These are phyloP conservation scores for Sphyrna mokarran DNA, from an alignment of 2,113 vertebrate species.

Conservation along the genomic window DNA sequence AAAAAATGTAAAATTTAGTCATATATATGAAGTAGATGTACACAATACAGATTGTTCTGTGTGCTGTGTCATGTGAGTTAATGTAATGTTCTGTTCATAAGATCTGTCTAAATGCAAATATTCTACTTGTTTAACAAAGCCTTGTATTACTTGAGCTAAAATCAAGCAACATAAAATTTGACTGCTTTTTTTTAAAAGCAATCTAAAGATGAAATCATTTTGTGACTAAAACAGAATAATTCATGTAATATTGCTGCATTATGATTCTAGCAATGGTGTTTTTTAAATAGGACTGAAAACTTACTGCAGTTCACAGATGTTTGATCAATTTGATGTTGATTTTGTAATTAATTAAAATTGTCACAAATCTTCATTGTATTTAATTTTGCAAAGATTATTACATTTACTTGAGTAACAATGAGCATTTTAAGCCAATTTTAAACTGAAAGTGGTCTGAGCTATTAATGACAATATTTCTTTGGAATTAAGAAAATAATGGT, in stretches of 20 bases:
- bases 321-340: neutral
- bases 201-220: neutral
- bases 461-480: neutral
- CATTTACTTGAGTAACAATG: neutral
- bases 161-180: neutral
- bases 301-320: neutral
- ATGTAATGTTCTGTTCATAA: neutral
- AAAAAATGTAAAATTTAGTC: neutral
- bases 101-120: neutral
- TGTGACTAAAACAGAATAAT: neutral
- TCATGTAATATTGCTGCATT: neutral
- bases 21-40: neutral
- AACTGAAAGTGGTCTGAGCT: neutral
- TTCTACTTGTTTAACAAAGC: neutral
- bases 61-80: neutral
- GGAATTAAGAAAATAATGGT: neutral
- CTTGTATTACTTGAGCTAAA: neutral
- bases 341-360: neutral
- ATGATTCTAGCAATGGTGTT: neutral
- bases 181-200: neutral
- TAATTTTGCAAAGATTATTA: neutral
- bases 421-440: neutral
- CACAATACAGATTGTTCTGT: neutral
- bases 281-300: neutral
- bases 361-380: neutral